A percentile compares a stretch with the other conserved stretches of the same genome.
These are phyloP conservation scores for Sebastes fasciatus DNA, from an alignment of 2,113 vertebrate genomes.

Conservation along the genomic window DNA sequence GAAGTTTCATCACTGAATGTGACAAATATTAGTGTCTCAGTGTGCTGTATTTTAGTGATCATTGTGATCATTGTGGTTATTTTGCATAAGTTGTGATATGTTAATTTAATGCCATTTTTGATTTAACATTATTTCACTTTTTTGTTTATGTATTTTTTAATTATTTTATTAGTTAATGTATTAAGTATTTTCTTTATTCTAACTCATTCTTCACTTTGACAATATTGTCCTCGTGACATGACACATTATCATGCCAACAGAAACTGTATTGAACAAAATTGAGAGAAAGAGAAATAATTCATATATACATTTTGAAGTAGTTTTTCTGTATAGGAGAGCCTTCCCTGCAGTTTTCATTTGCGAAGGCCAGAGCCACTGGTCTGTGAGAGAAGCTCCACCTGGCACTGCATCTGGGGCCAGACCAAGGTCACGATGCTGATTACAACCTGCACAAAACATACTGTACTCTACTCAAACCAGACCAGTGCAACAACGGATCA, in stretches of 20 bases:
- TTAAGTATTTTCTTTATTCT: not conserved
- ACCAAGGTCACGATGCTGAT: conserved; percentile 35
- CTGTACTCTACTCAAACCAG: conserved; percentile 4
- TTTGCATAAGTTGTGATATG: not conserved
- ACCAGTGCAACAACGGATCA: not conserved
- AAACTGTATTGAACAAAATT: not conserved
- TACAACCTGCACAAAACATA: conserved; percentile 12
- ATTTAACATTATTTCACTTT: not conserved
- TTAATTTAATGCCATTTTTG: not conserved
- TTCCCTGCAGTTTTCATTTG: not conserved
- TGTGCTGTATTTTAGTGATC: not conserved
- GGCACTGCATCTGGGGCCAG: not conserved
- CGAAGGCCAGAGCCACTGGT: not conserved
- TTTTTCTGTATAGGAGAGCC: not conserved
- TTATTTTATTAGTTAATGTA: not conserved
- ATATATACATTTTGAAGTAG: not conserved
- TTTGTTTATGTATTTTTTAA: not conserved
- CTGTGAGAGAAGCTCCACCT: conserved; percentile 46
- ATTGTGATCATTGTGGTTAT: too few relatives aligned
- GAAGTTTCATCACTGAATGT: not conserved
- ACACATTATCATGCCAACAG: not conserved
- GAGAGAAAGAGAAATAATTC: not conserved
- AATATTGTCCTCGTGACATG: not conserved
- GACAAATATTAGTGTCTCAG: not conserved
- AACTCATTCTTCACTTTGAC: not conserved